Evolutionary conservation across 2,113 vertebrate genomes (phyloP), one percentile per base, ranked within the genome.

Genomic region (Romanogobio albipinnatus): DNA sequence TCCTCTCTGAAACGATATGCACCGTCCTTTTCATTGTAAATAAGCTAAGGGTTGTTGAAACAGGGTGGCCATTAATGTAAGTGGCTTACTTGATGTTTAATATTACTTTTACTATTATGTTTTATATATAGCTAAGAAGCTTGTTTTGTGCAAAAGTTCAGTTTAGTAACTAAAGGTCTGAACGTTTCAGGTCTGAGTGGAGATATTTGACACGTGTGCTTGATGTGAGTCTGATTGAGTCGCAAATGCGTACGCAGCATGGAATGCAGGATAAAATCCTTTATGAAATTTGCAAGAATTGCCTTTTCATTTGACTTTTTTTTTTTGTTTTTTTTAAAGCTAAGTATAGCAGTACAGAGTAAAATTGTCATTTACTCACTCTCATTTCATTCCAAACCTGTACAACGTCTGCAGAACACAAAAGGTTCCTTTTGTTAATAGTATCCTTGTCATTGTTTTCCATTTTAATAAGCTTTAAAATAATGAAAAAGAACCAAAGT

Each of bases 11-110:
- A 70, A 81, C 81, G 82, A 66, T 79, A 89, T 87, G 87, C 85
- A 84, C 58, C 83, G 5, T 91, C 86, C 68, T 91, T 88, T 74
- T 77, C 87, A 86, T 90, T 93, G 89, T 94, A 91, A 85, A 92
- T 91, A 92, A 92, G 91, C 92, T 93, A 90, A 85, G 45, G 89
- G 88, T 87, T 88, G 68, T 86, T 90, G 85, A 86, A 93, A 94
- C 94, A 94, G 94, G 94, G 94, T 94, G 90, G 89, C 90, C 85
- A 83, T 84, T 43, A 19, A 76, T 78, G 76, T 56, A 53, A 53
- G 14, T 15, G 51, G 76, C 53, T 59, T 29, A 81, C 61, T 75
- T 71, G 56, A 47, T 14, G 17, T 85, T 86, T 66, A 87, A 62
- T 79, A 64, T 86, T 56, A 39, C 29, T 56, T 56, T 76, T 84